phyloP scores from a whole-genome alignment of 2,888 invertebrate species.

The Zygogramma bicolorata region DNA sequence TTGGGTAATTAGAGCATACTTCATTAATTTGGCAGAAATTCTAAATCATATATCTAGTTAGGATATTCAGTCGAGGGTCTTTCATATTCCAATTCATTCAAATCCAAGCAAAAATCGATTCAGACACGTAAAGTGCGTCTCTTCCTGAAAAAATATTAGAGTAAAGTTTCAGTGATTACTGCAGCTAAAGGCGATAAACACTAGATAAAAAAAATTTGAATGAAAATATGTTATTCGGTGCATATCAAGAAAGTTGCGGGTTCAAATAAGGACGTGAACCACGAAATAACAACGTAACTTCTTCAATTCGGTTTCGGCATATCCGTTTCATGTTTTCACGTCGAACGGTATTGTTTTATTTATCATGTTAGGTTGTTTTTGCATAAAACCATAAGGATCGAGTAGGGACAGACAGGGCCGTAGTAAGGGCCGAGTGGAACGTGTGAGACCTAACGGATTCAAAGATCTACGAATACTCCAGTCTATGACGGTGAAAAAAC shows the following conservation, averaged over 20 bases:
- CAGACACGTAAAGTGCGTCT: too few relatives aligned
- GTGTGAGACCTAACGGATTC: too few relatives aligned
- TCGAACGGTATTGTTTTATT: neutral
- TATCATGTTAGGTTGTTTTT: neutral
- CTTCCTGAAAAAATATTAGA: too few relatives aligned
- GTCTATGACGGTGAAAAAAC: too few relatives aligned
- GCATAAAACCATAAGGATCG: conserved; percentile 7
- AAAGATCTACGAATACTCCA: too few relatives aligned
- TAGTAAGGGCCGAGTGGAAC: neutral
- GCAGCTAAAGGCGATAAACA: neutral
- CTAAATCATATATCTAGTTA: too few relatives aligned
- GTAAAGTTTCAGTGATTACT: neutral
- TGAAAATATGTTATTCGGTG: neutral
- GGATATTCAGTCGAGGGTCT: too few relatives aligned
- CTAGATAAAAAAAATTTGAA: neutral
- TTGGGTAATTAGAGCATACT: too few relatives aligned
- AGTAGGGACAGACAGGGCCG: neutral
- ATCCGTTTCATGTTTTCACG: conserved; percentile 17
- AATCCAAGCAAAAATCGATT: too few relatives aligned
- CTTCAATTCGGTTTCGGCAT: conserved; percentile 7
- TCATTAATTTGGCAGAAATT: too few relatives aligned
- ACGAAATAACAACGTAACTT: neutral
- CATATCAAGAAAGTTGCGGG: neutral
- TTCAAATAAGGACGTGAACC: neutral
- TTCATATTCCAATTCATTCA: too few relatives aligned